Base-by-base conservation (phyloP, 1,140 invertebrate species). In the Zaprionus camerounensis region DNA sequence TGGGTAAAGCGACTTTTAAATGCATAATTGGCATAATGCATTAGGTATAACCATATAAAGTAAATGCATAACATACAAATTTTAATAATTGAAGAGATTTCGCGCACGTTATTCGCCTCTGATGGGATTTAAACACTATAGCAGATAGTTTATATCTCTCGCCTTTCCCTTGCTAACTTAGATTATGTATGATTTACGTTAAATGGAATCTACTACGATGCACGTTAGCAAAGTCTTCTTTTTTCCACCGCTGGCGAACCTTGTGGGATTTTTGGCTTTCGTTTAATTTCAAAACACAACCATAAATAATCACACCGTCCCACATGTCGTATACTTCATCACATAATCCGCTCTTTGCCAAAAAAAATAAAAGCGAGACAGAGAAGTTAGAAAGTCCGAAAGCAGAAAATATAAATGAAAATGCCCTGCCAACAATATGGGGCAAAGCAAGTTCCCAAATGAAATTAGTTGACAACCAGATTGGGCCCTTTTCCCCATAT, bases 391-490 rank as follows among this genome's bases (percentile, higher is more conserved):
- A 7, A 46, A 46, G 41, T 3, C 9, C 3, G 20, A 51, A 51
- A 51, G n/a, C 41, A 5, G n/a, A 46, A 17, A 46, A 46, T 46
- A 53, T 57, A 24, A 34, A 73, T 63, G 17, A 56, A 57, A 55
- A 26, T 28, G 36, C 24, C 22, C 15, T 67, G 63, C 53, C 71
- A 57, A 55, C 70, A 71, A 68, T 57, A 70, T 63, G 55, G 66
- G 9, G 3, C 55, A 71, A 28, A 55, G 56, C 24, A n/a, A 64
- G 71, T 22, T 24, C 58, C 56, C 17, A 87, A 86, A 82, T 83
- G 65, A 88, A 83, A 88, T 87, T 88, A 87, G 84, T 76, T 87
- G 84, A 78, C 83, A 83, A 70, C 74, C 70, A 81, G 78, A 80
- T 83, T 88, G 77, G 13, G 24, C 59, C 41, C 67, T 61, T 59